Evolutionary conservation across 2,797 vertebrate genomes (phyloP), one percentile per base, ranked within the genome.

Genomic region (Leptodactylus fallax): DNA sequence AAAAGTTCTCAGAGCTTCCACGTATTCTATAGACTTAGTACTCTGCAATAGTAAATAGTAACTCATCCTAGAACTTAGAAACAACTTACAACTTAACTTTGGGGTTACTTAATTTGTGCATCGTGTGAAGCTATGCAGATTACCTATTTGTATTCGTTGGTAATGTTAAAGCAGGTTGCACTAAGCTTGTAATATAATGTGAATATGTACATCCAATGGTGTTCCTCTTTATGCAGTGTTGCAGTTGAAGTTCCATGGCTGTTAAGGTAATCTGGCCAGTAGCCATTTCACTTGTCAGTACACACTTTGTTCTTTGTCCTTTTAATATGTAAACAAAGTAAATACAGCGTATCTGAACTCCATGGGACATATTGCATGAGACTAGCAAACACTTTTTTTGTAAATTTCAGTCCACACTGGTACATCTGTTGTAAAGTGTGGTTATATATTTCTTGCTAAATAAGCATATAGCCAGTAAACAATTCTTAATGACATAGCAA

Each of bases 351-450:
- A 65, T 79, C 84, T 83, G 71, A 60, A 88, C n/a, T 78, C 55
- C 77, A 49, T 49, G 16, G 84, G 13, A 86, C 79, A 79, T 58
- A 83, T 89, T 86, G 88, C 61, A 85, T 79, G 86, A 89, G 49
- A n/a, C 36, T 72, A 71, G 77, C 80, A 89, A 89, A 86, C 76
- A 86, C 11, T 16, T 71, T 85, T 67, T 85, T 55, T 60, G 55
- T 60, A 77, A 74, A 65, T 53, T 77, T 61, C 60, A 77, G 12
- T 47, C 61, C 6, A 61, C 47, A 45, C 12, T 51, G 65, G 63
- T 55, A 77, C 69, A 79, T 86, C 36, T 60, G 19, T 53, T 60
- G 45, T 76, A 83, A 23, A 77, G 36, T 51, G 45, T 19, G 55
- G 19, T 79, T 3, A 17, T 23, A 77, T 21, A 56, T 86, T 77